phyloP scores from a whole-genome alignment of 2,113 vertebrate genomes.

The Picathartes gymnocephalus region DNA sequence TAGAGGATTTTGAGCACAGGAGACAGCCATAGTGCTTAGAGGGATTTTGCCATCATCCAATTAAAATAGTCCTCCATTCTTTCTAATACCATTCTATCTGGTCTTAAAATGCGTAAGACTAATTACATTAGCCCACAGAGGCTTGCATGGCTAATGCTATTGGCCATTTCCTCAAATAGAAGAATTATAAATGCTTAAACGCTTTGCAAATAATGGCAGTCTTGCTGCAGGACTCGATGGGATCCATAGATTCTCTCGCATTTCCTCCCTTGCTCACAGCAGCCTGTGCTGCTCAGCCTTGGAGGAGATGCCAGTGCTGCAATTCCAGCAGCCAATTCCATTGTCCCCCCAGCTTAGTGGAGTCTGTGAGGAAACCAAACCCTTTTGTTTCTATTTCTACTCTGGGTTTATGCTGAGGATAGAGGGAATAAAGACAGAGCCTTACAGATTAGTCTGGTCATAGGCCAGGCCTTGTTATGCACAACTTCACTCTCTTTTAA shows the following conservation, averaged over 20 bases:
- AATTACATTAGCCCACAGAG: constrained; percentile 62
- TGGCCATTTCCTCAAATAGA: constrained; percentile 45
- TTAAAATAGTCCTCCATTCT: constrained; percentile 55
- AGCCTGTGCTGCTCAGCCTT: not conserved
- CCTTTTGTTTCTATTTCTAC: constrained; percentile 42
- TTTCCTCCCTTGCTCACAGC: not conserved
- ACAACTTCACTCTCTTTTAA: not conserved
- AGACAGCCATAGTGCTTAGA: constrained; percentile 34
- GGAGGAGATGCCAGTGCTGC: not conserved
- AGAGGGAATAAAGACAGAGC: constrained; percentile 28
- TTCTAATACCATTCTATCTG: constrained; percentile 54
- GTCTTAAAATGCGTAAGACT: constrained; percentile 50
- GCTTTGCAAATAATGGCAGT: not conserved
- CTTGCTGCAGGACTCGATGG: not conserved
- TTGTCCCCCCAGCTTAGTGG: not conserved
- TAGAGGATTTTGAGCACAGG: constrained; percentile 25
- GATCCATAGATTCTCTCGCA: not conserved
- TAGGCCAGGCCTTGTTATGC: not conserved
- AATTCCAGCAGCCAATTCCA: not conserved
- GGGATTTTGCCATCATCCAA: constrained; percentile 33
- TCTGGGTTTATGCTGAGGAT: constrained; percentile 5
- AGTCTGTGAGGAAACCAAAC: not conserved
- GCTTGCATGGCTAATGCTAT: constrained; percentile 42
- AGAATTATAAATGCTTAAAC: constrained; percentile 40
- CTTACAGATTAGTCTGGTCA: not conserved